A percentile compares a stretch with the other conserved stretches of the same genome.
phyloP scores from a whole-genome alignment of 2,888 invertebrate species.

The Drosophila koepferae region DNA sequence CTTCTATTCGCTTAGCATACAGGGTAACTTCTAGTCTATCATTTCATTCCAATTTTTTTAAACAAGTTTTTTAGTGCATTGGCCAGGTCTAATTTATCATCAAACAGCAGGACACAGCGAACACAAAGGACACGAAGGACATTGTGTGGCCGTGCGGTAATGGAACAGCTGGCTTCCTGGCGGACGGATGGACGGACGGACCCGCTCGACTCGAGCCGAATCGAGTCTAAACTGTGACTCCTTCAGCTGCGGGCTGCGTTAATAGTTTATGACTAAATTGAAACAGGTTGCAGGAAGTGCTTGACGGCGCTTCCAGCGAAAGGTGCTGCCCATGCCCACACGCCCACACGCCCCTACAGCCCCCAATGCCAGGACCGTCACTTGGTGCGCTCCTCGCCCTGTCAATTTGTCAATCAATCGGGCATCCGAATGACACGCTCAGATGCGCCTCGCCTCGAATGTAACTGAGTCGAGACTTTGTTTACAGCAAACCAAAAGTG shows the following conservation, averaged over 20 bases:
- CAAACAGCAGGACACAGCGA: slow-evolving; percentile 65
- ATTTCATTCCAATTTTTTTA: background rate
- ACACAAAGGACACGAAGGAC: slow-evolving; percentile 41
- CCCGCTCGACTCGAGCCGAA: slow-evolving; percentile 1
- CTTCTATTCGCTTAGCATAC: background rate
- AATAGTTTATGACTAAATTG: slow-evolving; percentile 78
- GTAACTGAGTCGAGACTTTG: slow-evolving; percentile 27
- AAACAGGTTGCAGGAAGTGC: slow-evolving; percentile 68
- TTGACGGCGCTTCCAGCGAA: slow-evolving; percentile 37
- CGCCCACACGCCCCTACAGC: background rate
- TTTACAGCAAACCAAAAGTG: slow-evolving; percentile 16
- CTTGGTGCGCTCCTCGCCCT: slow-evolving; percentile 1
- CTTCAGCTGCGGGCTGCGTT: slow-evolving; percentile 48
- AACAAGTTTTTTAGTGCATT: slow-evolving; percentile 35
- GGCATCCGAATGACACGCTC: slow-evolving; percentile 27
- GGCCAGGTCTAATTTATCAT: slow-evolving; percentile 73
- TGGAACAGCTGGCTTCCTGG: slow-evolving; percentile 78
- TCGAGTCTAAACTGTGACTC: slow-evolving; percentile 4
- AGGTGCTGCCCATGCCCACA: slow-evolving; percentile 11
- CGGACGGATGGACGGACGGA: slow-evolving; percentile 14
- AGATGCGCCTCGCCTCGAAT: slow-evolving; percentile 12
- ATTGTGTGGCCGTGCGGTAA: slow-evolving; percentile 35
- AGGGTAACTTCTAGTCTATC: background rate
- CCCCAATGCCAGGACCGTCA: background rate
- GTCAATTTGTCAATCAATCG: slow-evolving; percentile 58